These are phyloP conservation scores for Corythaeola cristata DNA, from an alignment of 2,113 vertebrate genomes.

Conservation along the genomic window DNA sequence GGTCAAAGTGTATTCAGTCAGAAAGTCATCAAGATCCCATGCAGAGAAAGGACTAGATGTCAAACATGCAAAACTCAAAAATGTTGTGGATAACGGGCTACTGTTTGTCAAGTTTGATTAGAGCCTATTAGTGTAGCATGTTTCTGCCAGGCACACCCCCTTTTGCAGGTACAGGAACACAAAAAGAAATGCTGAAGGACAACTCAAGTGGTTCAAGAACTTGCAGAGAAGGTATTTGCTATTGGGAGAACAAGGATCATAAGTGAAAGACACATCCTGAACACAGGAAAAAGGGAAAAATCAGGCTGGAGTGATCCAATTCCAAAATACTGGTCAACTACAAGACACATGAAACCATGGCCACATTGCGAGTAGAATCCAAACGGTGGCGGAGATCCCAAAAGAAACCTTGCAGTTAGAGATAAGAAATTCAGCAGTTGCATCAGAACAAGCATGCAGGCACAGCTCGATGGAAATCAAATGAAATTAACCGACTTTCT, in stretches of 20 bases:
- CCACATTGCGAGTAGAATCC: neutral
- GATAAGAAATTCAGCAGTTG: neutral
- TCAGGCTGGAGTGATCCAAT: neutral
- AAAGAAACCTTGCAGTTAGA: neutral
- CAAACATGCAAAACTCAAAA: neutral
- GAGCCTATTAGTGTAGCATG: neutral
- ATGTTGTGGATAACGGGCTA: neutral
- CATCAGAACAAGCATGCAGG: neutral
- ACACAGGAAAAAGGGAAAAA: neutral
- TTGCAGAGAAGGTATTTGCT: neutral
- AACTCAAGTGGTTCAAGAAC: neutral
- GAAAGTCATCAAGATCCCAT: neutral
- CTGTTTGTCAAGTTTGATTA: neutral
- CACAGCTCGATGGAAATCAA: neutral
- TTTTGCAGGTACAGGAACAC: neutral
- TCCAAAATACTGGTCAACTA: neutral
- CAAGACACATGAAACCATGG: neutral
- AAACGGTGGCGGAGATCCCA: neutral
- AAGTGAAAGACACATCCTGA: neutral
- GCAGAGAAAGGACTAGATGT: neutral
- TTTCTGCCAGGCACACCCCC: neutral
- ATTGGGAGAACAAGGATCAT: neutral
- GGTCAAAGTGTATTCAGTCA: neutral
- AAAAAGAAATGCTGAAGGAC: neutral
- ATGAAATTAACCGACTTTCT: conserved; percentile 57